Base-by-base conservation (phyloP, 2,888 invertebrate genomes). In the Sialis fuliginosa region DNA sequence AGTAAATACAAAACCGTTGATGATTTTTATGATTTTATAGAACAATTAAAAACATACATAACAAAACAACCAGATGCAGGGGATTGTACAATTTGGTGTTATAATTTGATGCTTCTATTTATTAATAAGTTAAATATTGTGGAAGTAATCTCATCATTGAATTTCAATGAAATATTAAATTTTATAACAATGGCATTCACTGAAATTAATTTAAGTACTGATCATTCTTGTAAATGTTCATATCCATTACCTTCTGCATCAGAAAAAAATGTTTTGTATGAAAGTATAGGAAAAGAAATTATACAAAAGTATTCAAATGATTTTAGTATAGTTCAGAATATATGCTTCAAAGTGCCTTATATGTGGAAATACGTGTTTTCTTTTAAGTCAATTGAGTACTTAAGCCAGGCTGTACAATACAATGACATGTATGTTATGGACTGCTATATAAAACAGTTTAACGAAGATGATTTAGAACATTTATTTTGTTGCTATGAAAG, bases 301-400 rank as follows among this genome's bases (percentile, higher is more conserved):
- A 65, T 77, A 41, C 69, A 71, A 49, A 68, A 61, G 48, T 70
- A 72, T 52, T 67, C 63, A 5, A 62, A 57, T 50, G 62, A 67
- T 49, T 64, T 66, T 0, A 60, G 63, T 35, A 65, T 67, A 41
- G 72, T 70, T 51, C 67, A 71, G 37, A 66, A 68, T 52, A 64
- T 75, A 39, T 75, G 76, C 52, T 70, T 68, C 54, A 62, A 64
- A 53, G 72, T 79, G 68, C 79, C 80, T 42, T 75, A 71, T 54
- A 65, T 79, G 56, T 79, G 77, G 75, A 66, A 69, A 47, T 71
- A 73, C 52, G 72, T 74, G 52, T 60, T 79, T 22, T 64, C 68
- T 48, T 56, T 72, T 48, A 62, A 68, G 54, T 58, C 67, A 47
- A 67, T 68, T 37, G 68, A 71, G 6, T 6, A 34, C 52, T 67